Conservation (phyloP, 2,888 invertebrate genomes). For the Macrosiphum euphorbiae region DNA sequence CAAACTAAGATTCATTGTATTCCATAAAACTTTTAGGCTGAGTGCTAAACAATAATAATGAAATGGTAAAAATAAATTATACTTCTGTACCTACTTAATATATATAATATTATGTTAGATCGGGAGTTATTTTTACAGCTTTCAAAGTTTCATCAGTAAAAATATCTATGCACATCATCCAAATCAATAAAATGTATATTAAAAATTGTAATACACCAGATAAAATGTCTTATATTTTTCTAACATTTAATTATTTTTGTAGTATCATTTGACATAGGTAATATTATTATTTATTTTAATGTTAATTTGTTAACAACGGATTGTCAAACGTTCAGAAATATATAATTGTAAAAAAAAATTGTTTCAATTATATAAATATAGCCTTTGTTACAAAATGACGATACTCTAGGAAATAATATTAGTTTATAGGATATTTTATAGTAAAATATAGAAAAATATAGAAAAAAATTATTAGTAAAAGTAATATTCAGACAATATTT, state of each 20-base stretch:
- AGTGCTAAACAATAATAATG: background rate
- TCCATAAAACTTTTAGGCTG: background rate
- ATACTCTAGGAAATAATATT: too few species aligned
- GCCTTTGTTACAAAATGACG: too few species aligned
- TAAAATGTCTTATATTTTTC: background rate
- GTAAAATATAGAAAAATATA: too few species aligned
- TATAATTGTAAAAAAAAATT: background rate
- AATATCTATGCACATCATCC: background rate
- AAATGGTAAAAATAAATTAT: background rate
- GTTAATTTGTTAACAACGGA: background rate
- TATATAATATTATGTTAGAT: background rate
- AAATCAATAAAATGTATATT: background rate
- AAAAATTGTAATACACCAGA: background rate
- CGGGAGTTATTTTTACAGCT: background rate
- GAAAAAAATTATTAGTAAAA: too few species aligned
- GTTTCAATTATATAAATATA: background rate
- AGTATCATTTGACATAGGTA: background rate
- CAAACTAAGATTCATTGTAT: background rate
- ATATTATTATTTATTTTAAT: background rate
- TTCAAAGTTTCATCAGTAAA: background rate
- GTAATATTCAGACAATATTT: too few species aligned
- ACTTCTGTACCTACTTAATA: background rate
- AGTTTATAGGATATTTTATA: too few species aligned
- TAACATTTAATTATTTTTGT: background rate
- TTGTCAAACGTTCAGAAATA: background rate